Evolutionary conservation across 2,113 vertebrate genomes (phyloP).

Genomic region (Platichthys flesus): DNA sequence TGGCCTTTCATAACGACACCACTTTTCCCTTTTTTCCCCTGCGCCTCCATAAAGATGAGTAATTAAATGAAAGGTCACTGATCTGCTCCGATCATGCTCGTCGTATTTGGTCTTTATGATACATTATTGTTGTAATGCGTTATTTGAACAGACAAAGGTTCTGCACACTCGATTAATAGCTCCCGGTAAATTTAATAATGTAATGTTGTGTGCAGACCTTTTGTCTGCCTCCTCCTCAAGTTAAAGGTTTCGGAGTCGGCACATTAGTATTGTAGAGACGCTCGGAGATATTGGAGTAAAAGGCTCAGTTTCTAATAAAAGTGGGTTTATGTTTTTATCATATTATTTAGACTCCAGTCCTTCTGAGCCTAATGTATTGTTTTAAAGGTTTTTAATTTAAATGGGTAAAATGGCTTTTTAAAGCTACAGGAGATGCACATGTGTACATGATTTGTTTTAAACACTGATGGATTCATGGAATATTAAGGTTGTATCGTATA

Average conservation of each 20-base stretch:
- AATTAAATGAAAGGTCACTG: constrained; percentile 40
- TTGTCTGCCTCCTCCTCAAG: neutral
- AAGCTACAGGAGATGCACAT: neutral
- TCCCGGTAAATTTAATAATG: constrained; percentile 11
- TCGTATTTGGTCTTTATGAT: constrained; percentile 18
- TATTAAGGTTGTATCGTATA: too few species aligned
- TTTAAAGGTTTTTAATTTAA: too few species aligned
- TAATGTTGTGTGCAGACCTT: neutral
- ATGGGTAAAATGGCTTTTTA: too few species aligned
- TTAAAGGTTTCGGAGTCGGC: neutral
- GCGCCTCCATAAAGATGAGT: constrained; percentile 15
- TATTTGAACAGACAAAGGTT: constrained; percentile 20
- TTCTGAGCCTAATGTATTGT: too few species aligned
- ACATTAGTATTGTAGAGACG: neutral
- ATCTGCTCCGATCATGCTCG: constrained; percentile 11
- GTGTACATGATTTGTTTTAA: too few species aligned
- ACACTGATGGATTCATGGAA: too few species aligned
- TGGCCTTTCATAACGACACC: constrained; percentile 24
- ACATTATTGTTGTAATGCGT: constrained; percentile 14
- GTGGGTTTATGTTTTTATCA: neutral
- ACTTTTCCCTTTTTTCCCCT: neutral
- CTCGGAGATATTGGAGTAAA: neutral
- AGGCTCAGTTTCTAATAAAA: neutral
- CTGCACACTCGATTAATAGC: neutral
- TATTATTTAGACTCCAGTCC: neutral